phyloP scores from a whole-genome alignment of 23 tunicate genomes.

The Ascidia mentula region DNA sequence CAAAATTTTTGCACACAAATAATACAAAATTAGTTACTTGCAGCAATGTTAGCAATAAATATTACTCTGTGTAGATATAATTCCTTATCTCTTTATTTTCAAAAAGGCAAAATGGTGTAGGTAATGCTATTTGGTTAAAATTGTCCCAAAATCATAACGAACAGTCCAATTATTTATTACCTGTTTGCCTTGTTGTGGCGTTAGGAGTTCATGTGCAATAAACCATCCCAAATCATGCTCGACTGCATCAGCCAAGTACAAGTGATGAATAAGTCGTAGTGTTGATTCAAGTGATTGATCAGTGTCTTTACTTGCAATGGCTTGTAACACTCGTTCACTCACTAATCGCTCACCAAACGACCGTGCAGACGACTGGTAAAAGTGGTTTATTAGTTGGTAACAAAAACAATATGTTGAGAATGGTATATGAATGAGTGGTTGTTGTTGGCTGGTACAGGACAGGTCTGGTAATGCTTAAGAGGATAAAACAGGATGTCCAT shows the following conservation, averaged over 20 bases:
- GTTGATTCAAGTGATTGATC: constrained; percentile 20
- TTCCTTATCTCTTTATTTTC: no score
- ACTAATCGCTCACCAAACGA: constrained; percentile 89
- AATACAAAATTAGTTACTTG: no score
- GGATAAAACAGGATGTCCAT: no score
- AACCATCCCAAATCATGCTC: constrained; percentile 79
- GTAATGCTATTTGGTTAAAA: no score
- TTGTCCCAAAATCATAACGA: no score
- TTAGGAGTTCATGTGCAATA: constrained; percentile 45
- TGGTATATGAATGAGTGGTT: background rate
- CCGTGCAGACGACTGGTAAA: constrained; percentile 46
- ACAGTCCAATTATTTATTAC: constrained; percentile 23
- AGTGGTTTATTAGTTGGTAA: background rate
- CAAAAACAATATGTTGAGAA: background rate
- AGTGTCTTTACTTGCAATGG: constrained; percentile 26
- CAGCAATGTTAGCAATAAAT: no score
- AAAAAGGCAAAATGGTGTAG: no score
- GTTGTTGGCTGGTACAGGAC: background rate
- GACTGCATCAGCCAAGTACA: constrained; percentile 62
- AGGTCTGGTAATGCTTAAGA: no score
- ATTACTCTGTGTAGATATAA: no score
- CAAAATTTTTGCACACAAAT: no score
- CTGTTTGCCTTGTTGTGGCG: constrained; percentile 44
- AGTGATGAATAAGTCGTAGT: constrained; percentile 45
- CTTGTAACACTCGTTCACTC: constrained; percentile 48